Evolutionary conservation across 2,888 invertebrate genomes (phyloP).

Genomic region (Quadriops clusia): DNA sequence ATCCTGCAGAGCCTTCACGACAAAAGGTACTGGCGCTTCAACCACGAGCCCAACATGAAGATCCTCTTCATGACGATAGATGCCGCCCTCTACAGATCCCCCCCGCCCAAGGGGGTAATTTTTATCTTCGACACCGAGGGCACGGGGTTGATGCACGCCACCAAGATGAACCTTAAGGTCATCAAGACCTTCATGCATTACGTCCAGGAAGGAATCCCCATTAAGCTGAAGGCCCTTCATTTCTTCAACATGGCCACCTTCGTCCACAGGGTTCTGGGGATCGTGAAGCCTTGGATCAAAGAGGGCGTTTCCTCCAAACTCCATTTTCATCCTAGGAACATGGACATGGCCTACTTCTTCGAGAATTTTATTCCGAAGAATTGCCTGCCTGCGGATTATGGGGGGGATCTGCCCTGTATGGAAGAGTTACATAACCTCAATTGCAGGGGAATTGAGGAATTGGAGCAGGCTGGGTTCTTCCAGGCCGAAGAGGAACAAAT

Average conservation of each 20-base stretch:
- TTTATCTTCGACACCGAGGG: slow-evolving; percentile 59
- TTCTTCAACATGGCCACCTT: slow-evolving; percentile 47
- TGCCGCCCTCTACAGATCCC: slow-evolving; percentile 43
- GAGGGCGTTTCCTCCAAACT: slow-evolving; percentile 40
- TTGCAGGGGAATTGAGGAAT: slow-evolving; percentile 21
- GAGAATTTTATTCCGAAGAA: slow-evolving; percentile 43
- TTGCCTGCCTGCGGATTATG: slow-evolving; percentile 48
- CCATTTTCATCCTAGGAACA: slow-evolving; percentile 46
- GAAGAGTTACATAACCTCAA: slow-evolving; percentile 24
- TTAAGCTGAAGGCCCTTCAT: slow-evolving; percentile 53
- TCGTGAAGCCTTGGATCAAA: slow-evolving; percentile 39
- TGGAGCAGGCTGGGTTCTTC: slow-evolving; percentile 24
- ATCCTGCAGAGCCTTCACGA: slow-evolving; percentile 49
- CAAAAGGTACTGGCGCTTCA: slow-evolving; percentile 46
- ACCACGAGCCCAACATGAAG: slow-evolving; percentile 47
- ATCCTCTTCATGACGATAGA: slow-evolving; percentile 34
- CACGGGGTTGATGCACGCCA: slow-evolving; percentile 28
- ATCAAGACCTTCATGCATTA: slow-evolving; percentile 54
- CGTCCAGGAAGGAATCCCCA: slow-evolving; percentile 56
- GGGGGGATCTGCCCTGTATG: slow-evolving; percentile 41
- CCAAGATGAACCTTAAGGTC: slow-evolving; percentile 22
- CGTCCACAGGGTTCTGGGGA: slow-evolving; percentile 37
- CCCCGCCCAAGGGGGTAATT: slow-evolving; percentile 50
- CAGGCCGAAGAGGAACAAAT: slow-evolving; percentile 24
- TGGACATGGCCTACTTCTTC: slow-evolving; percentile 44